phyloP scores from a whole-genome alignment of 2,888 invertebrate species.

The Emmelina monodactyla region DNA sequence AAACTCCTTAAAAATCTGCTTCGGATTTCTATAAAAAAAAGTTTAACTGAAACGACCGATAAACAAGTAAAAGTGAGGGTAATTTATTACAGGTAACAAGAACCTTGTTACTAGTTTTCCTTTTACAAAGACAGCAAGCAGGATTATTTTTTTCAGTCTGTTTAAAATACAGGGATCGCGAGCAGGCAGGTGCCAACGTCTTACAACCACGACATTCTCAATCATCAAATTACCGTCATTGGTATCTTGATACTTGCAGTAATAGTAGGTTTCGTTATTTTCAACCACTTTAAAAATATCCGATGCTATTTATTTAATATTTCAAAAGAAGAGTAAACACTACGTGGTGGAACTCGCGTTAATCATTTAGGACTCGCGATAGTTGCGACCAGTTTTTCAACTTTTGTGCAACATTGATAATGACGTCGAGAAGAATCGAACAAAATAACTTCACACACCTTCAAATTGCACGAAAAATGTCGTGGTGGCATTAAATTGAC shows the following conservation, averaged over 20 bases:
- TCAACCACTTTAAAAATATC: conserved; percentile 40
- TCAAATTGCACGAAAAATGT: not conserved
- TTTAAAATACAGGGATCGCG: conserved; percentile 8
- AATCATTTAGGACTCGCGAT: conserved; percentile 24
- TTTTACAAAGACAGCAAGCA: too few species aligned
- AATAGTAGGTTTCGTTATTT: conserved; percentile 39
- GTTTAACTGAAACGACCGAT: too few species aligned
- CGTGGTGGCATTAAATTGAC: not conserved
- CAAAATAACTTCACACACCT: not conserved
- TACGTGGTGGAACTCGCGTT: conserved; percentile 34
- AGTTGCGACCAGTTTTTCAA: not conserved
- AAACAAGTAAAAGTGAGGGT: too few species aligned
- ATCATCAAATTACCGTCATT: conserved; percentile 53
- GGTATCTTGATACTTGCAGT: conserved; percentile 39
- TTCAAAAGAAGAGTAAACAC: conserved; percentile 42
- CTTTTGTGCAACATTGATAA: not conserved
- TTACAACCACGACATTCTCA: conserved; percentile 35
- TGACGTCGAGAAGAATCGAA: not conserved
- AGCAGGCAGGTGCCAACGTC: conserved; percentile 25
- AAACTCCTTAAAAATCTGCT: too few species aligned
- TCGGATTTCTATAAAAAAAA: too few species aligned
- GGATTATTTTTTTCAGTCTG: not conserved
- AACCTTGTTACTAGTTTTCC: too few species aligned
- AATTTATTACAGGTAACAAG: too few species aligned
- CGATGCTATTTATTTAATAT: conserved; percentile 31